Evolutionary conservation across 2,888 invertebrate genomes (phyloP).

Genomic region (Melinaea marsaeus): DNA sequence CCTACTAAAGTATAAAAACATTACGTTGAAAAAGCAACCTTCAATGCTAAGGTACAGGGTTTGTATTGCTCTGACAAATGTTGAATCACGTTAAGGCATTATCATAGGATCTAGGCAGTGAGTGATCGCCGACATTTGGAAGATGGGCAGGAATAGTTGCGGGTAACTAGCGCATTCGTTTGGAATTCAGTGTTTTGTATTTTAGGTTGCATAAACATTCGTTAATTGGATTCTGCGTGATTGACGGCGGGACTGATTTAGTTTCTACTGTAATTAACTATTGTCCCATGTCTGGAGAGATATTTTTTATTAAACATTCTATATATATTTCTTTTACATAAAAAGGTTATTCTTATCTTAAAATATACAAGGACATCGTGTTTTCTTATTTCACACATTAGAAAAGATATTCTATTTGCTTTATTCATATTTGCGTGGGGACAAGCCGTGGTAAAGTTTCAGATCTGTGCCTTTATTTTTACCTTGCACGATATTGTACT

Average conservation of each 20-base stretch:
- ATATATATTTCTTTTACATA: no score
- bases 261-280: conserved; percentile 19
- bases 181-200: conserved; percentile 23
- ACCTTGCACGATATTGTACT: no score
- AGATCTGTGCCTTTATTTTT: no score
- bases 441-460: no score
- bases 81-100: conserved; percentile 25
- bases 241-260: conserved; percentile 20
- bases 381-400: no score
- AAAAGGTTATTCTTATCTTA: no score
- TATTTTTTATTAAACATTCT: no score
- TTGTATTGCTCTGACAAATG: conserved; percentile 3
- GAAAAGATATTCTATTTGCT: no score
- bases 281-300: background rate
- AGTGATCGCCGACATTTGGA: conserved; percentile 43
- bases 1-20: conserved; percentile 17
- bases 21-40: conserved; percentile 6
- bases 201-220: conserved; percentile 25
- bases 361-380: no score
- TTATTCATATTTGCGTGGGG: no score
- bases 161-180: conserved; percentile 33
- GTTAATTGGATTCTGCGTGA: conserved; percentile 26
- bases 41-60: conserved; percentile 8
- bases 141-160: conserved; percentile 40
- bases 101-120: conserved; percentile 34